phyloP scores from a whole-genome alignment of 2,888 invertebrate genomes.

The Heteromyza rotundicornis region DNA sequence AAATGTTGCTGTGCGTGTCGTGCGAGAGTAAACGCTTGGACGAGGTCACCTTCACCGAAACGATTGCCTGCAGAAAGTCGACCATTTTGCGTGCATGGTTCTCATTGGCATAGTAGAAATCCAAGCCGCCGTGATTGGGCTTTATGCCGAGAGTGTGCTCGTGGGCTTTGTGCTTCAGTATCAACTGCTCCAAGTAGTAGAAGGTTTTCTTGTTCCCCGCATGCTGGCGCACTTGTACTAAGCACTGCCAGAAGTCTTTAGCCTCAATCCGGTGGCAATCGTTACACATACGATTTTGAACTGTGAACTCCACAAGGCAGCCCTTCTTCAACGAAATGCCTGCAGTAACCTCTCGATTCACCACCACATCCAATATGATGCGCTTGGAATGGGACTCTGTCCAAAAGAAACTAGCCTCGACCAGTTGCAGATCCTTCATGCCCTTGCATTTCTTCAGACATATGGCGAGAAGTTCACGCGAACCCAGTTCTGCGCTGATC shows the following conservation, averaged over 20 bases:
- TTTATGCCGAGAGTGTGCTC: conserved; percentile 87
- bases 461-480: conserved; percentile 84
- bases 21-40: conserved; percentile 97
- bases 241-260: conserved; percentile 95
- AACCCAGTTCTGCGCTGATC: conserved; percentile 86
- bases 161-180: conserved; percentile 94
- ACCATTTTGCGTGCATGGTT: conserved; percentile 93
- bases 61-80: conserved; percentile 85
- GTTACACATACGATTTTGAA: conserved; percentile 95
- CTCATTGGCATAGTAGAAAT: conserved; percentile 92
- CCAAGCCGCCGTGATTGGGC: conserved; percentile 85
- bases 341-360: conserved; percentile 93
- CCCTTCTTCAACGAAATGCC: conserved; percentile 92
- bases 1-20: conserved; percentile 94
- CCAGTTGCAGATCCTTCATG: conserved; percentile 83
- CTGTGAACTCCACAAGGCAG: conserved; percentile 91
- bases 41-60: conserved; percentile 86
- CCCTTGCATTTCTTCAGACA: conserved; percentile 94
- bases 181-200: conserved; percentile 95
- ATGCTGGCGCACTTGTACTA: conserved; percentile 86
- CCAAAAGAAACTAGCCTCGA: conserved; percentile 98
- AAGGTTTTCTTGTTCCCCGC: conserved; percentile 96
- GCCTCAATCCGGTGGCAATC: conserved; percentile 97
- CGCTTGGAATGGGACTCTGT: conserved; percentile 99
- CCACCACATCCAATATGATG: conserved; percentile 92